phyloP scores from a whole-genome alignment of 2,797 vertebrate species.

The Pterois miles region DNA sequence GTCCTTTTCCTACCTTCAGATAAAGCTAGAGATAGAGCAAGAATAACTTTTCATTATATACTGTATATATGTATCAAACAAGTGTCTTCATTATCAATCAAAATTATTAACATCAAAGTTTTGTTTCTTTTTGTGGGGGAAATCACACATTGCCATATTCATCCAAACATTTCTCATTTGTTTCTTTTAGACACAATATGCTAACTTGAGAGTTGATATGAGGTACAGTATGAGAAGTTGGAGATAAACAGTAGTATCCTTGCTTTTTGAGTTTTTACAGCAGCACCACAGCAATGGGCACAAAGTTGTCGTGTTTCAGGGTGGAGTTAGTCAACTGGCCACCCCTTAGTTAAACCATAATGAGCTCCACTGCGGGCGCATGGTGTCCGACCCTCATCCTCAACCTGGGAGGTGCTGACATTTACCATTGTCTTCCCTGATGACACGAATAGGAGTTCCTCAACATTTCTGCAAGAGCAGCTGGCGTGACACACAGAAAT shows the following conservation, averaged over 20 bases:
- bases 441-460: slow-evolving; percentile 14
- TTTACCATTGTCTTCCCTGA: slow-evolving; percentile 8
- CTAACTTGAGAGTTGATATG: background rate
- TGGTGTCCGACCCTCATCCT: slow-evolving; percentile 44
- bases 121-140: background rate
- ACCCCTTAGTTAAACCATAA: slow-evolving; percentile 50
- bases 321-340: slow-evolving; percentile 38
- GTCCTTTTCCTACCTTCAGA: background rate
- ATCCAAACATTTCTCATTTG: background rate
- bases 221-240: background rate
- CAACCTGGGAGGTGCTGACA: background rate
- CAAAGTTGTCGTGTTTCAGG: slow-evolving; percentile 48
- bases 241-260: background rate
- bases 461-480: slow-evolving; percentile 10
- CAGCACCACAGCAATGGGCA: background rate
- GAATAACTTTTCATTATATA: no score
- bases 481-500: background rate
- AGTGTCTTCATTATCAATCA: background rate
- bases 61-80: no score
- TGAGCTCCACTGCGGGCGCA: slow-evolving; percentile 45
- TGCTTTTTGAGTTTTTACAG: background rate
- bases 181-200: background rate
- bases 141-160: background rate
- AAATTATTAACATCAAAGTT: background rate
- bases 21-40: no score